Evolutionary conservation across 2,113 vertebrate species (phyloP).

Genomic region (Macquaria australasica): DNA sequence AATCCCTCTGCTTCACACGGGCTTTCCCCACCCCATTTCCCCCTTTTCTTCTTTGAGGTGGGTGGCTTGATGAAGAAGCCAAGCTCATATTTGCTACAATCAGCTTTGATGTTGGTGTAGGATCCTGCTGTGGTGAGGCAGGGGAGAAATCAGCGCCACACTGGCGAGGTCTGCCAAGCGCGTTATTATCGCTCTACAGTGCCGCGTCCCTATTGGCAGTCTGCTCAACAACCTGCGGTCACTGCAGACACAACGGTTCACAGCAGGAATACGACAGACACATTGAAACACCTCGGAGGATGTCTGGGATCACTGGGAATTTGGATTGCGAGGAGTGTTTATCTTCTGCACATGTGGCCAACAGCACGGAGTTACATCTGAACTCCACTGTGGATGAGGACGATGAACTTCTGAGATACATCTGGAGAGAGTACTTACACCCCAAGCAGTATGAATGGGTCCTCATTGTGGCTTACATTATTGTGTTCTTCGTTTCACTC

Average conservation of each 20-base stretch:
- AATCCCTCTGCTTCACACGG: background rate
- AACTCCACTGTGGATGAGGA: conserved; percentile 87
- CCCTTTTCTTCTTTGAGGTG: background rate
- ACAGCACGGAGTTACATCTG: conserved; percentile 82
- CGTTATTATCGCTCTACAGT: background rate
- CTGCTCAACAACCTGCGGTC: conserved; percentile 30
- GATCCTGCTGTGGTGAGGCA: conserved; percentile 21
- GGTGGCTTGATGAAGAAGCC: background rate
- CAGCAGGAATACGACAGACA: background rate
- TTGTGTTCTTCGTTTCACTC: conserved; percentile 95
- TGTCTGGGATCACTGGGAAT: conserved; percentile 85
- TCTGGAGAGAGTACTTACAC: conserved; percentile 96
- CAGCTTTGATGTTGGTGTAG: background rate
- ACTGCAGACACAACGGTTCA: conserved; percentile 1
- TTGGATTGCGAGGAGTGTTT: conserved; percentile 86
- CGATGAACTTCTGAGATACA: conserved; percentile 94
- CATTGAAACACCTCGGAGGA: conserved; percentile 66
- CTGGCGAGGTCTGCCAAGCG: conserved; percentile 37
- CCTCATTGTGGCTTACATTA: conserved; percentile 93
- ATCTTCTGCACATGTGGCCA: conserved; percentile 77
- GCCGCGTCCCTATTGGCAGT: background rate
- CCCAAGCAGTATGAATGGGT: conserved; percentile 98
- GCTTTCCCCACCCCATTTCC: background rate
- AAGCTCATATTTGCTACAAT: background rate
- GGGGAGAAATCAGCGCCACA: conserved; percentile 39